Evolutionary conservation across 2,888 invertebrate genomes (phyloP).

Genomic region (Drosophila ezoana): DNA sequence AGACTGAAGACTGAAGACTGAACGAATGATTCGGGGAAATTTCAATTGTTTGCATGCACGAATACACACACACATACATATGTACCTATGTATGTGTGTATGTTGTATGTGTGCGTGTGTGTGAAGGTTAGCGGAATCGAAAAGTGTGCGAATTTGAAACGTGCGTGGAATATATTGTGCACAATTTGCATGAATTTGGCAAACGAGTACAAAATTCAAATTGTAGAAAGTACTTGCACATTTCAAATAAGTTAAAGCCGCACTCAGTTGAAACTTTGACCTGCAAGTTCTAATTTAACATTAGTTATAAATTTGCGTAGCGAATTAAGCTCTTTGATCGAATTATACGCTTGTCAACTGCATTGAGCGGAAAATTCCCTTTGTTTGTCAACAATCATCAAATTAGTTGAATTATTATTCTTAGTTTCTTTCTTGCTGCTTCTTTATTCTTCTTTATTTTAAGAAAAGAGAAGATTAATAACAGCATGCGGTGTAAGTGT

Average conservation of each 20-base stretch:
- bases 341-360: constrained; percentile 25
- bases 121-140: constrained; percentile 32
- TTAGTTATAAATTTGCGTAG: neutral
- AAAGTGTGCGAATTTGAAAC: constrained; percentile 26
- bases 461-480: constrained; percentile 4
- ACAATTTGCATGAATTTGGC: constrained; percentile 9
- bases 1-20: constrained; percentile 9
- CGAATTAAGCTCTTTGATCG: neutral
- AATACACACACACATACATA: neutral
- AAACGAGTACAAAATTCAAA: constrained; percentile 3
- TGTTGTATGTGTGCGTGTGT: constrained; percentile 6
- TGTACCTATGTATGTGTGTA: neutral
- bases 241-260: neutral
- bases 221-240: constrained; percentile 24
- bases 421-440: neutral
- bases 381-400: constrained; percentile 9
- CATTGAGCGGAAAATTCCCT: constrained; percentile 1
- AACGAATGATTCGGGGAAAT: constrained; percentile 43
- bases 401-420: neutral
- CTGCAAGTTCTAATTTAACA: no score
- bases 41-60: constrained; percentile 16
- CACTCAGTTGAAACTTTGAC: no score
- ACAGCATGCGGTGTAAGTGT: neutral
- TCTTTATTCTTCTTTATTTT: neutral
- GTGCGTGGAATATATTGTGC: constrained; percentile 15